These are phyloP conservation scores for Pocillopora verrucosa DNA, from an alignment of 64 coral and sea anemone genomes.

Conservation along the genomic window DNA sequence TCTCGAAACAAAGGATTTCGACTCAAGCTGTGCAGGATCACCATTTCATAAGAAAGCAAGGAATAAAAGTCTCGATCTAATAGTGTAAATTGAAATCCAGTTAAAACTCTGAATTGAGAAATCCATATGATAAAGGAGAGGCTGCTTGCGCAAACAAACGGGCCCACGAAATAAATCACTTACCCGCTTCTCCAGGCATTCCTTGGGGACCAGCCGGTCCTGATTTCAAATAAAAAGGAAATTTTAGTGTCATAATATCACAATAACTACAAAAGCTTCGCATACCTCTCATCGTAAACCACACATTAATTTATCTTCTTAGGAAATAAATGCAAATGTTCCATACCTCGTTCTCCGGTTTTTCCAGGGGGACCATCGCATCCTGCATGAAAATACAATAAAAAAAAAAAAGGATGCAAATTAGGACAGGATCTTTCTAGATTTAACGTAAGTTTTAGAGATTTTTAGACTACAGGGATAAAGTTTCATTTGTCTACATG, in stretches of 20 bases:
- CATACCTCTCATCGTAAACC: no score
- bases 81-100: neutral
- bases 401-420: neutral
- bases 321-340: neutral
- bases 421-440: neutral
- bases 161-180: neutral
- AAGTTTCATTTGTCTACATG: no score
- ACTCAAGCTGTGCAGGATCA: no score
- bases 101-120: no score
- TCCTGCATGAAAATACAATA: conserved; percentile 22
- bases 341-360: conserved; percentile 62
- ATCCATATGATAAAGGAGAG: neutral
- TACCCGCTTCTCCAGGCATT: conserved; percentile 56
- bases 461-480: neutral
- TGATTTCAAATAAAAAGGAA: conserved; percentile 25
- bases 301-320: no score
- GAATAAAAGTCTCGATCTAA: neutral
- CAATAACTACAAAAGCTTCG: no score
- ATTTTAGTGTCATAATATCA: no score
- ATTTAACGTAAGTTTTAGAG: neutral
- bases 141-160: neutral
- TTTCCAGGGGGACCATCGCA: conserved; percentile 77
- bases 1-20: no score
- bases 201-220: conserved; percentile 61
- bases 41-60: neutral